A percentile compares a stretch with the other conserved stretches of the same genome.
Conservation (phyloP, 2,113 vertebrate genomes). For the Catharus bicknelli region DNA sequence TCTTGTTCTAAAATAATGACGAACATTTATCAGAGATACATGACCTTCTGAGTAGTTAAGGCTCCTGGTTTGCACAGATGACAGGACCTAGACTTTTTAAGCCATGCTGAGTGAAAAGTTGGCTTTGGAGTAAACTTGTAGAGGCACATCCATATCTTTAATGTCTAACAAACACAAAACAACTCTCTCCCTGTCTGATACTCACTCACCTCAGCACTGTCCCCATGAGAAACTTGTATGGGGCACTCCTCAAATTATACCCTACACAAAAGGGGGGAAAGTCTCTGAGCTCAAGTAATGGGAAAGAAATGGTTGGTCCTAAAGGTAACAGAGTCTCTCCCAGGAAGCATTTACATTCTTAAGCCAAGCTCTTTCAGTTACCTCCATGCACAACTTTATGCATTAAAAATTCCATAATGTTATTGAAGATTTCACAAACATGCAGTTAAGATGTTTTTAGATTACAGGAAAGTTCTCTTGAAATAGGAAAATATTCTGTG, state of each 20-base stretch:
- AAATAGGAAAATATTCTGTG: not conserved
- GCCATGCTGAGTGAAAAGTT: not conserved
- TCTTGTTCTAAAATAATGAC: not conserved
- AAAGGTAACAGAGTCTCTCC: not conserved
- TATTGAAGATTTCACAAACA: not conserved
- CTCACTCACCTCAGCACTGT: not conserved
- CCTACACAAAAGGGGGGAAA: not conserved
- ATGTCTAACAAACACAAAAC: not conserved
- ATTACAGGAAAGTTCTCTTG: not conserved
- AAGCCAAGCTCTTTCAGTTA: not conserved
- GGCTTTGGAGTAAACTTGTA: not conserved
- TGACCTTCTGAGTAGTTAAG: not conserved
- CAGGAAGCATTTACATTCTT: not conserved
- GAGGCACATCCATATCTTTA: not conserved
- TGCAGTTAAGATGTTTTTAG: not conserved
- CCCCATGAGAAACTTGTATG: not conserved
- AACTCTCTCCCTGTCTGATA: not conserved
- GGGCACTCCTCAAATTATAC: fast-evolving
- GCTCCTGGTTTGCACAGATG: not conserved
- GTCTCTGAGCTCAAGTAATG: not conserved
- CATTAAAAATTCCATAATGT: not conserved
- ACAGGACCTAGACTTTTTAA: not conserved
- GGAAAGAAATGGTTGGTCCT: not conserved
- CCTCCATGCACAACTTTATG: not conserved
- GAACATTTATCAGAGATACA: not conserved